A percentile compares a stretch with the other conserved stretches of the same genome.
These are phyloP conservation scores for Penelope pileata DNA, from an alignment of 2,113 vertebrate species.

Conservation along the genomic window DNA sequence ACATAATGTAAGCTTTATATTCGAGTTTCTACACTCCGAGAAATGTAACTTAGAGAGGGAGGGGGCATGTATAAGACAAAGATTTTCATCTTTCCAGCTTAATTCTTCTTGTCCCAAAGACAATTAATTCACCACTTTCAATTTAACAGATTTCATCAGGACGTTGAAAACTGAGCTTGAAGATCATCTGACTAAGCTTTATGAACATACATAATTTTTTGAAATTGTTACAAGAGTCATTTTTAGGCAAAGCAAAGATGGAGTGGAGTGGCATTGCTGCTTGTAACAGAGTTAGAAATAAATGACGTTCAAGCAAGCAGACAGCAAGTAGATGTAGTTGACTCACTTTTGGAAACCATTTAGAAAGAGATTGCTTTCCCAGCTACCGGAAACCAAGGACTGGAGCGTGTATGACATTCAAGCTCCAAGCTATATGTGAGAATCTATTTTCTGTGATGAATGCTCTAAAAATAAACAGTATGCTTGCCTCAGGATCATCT, in stretches of 20 bases:
- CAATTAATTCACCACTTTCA: background rate
- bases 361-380: background rate
- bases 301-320: background rate
- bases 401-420: background rate
- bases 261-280: background rate
- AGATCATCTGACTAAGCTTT: background rate
- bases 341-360: slow-evolving; percentile 1
- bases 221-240: background rate
- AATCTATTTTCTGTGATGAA: background rate
- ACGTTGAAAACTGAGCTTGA: background rate
- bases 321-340: background rate
- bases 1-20: background rate
- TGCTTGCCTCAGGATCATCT: background rate
- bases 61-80: background rate
- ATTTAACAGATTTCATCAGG: background rate
- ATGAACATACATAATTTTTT: background rate
- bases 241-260: slow-evolving; percentile 4
- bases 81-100: background rate
- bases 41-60: background rate
- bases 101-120: background rate
- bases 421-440: background rate
- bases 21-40: background rate
- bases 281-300: background rate
- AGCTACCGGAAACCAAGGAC: background rate
- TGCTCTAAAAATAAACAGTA: background rate